Evolutionary conservation across 2,888 invertebrate species (phyloP), one percentile per base, ranked within the genome.

Genomic region (Linnaemya vulpina): DNA sequence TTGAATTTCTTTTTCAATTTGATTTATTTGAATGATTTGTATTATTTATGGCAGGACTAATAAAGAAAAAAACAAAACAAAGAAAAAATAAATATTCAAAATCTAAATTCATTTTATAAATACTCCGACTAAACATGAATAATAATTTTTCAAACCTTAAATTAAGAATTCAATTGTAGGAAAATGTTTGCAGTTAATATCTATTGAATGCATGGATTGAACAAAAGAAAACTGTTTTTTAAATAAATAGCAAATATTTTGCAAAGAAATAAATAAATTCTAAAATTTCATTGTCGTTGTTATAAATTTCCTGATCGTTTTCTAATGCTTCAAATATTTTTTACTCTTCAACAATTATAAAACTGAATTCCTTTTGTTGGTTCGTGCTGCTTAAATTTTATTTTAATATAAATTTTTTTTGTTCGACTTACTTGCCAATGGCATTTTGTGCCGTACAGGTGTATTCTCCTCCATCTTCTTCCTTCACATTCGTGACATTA

Each of bases 381-480:
- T 22, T 25, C 13, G 4, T 55, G 7, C 10, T 55, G 51, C 65
- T 67, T 35, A 0, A 0, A 17, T 77, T 49, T 80, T 46, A 70
- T 38, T 79, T 63, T 40, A 13, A 49, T 30, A 22, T 53, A 7
- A 49, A 17, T 22, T 10, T 79, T 75, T 73, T 63, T 86, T 87
- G 87, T 87, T 68, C 82, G 84, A 91, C 93, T 92, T 90, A 93
- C 92, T 95, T 95, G 65, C 97, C 96, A 77, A 97, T 96, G 71
- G 95, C 94, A 92, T 97, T 98, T 88, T 95, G 95, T 1, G 97
- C 97, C 25, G 95, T 95, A 91, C 97, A 98, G 49, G 96, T 95
- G 91, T 97, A 98, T 90, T 97, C 96, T 35, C 97, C 97, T 83
- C 97, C 97, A 92, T 97, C 98, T 93, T 97, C 97, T 88, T 96